Percentiles rank a stretch among this genome's conserved stretches.
These are phyloP conservation scores for Ctenochaetus hawaiiensis DNA, from an alignment of 2,797 vertebrate genomes.

Conservation along the genomic window DNA sequence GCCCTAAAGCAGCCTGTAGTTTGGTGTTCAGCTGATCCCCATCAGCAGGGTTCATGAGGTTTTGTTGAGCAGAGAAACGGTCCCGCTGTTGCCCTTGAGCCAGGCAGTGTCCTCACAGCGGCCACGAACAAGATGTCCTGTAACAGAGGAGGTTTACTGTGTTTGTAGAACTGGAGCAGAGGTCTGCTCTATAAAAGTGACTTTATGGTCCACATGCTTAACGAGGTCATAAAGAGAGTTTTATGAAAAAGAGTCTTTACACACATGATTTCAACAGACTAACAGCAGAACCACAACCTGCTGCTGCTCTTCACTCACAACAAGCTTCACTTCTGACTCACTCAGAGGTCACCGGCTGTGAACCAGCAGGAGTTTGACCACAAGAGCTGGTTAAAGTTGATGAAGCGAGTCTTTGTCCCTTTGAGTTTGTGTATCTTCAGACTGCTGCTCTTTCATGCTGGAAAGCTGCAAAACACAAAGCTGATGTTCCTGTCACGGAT, in stretches of 20 bases:
- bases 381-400: background rate
- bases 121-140: background rate
- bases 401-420: background rate
- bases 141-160: background rate
- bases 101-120: background rate
- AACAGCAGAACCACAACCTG: background rate
- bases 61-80: no score
- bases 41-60: background rate
- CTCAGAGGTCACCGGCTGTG: background rate
- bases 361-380: no score
- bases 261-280: background rate
- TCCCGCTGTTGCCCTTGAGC: background rate
- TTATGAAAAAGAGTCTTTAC: constrained; percentile 19
- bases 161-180: constrained; percentile 7
- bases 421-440: background rate
- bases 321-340: background rate
- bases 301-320: background rate
- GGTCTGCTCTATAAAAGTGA: constrained; percentile 38
- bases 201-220: constrained; percentile 31
- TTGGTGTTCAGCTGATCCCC: no score
- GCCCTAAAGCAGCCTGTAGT: no score
- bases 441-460: background rate
- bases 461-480: background rate
- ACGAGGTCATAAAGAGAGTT: constrained; percentile 10
- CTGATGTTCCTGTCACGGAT: background rate